A percentile compares a stretch with the other conserved stretches of the same genome.
phyloP scores from a whole-genome alignment of 2,113 vertebrate genomes.

The Myocastor coypus region DNA sequence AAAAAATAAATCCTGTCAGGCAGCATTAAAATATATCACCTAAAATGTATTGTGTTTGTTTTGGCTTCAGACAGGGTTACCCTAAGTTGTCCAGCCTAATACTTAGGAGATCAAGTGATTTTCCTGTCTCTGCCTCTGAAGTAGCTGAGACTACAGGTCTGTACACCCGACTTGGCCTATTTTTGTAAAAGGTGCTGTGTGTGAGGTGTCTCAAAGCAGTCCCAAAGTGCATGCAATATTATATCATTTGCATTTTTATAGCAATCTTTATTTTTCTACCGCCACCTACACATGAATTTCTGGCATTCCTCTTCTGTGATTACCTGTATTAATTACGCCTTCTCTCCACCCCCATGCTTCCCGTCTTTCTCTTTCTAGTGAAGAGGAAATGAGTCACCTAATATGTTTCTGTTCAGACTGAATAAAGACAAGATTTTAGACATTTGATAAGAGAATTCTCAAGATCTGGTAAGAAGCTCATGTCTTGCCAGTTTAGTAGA shows the following conservation, averaged over 20 bases:
- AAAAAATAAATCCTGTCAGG: background rate
- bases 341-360: no score
- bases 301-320: background rate
- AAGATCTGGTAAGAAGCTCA: constrained; percentile 4
- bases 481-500: background rate
- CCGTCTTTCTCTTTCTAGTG: background rate
- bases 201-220: background rate
- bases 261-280: background rate
- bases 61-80: background rate
- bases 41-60: background rate
- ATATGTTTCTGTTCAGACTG: background rate
- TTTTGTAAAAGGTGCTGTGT: background rate
- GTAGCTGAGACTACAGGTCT: background rate
- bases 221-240: background rate
- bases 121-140: background rate
- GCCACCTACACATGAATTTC: background rate
- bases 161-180: background rate
- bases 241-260: constrained; percentile 43
- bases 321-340: background rate
- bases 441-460: constrained; percentile 9
- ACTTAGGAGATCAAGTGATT: background rate
- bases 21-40: constrained; percentile 1
- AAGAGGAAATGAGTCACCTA: constrained; percentile 32
- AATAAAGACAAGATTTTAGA: constrained; percentile 35
- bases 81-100: background rate